Conservation (phyloP, 2,888 invertebrate species). For the Drosophila monieri region DNA sequence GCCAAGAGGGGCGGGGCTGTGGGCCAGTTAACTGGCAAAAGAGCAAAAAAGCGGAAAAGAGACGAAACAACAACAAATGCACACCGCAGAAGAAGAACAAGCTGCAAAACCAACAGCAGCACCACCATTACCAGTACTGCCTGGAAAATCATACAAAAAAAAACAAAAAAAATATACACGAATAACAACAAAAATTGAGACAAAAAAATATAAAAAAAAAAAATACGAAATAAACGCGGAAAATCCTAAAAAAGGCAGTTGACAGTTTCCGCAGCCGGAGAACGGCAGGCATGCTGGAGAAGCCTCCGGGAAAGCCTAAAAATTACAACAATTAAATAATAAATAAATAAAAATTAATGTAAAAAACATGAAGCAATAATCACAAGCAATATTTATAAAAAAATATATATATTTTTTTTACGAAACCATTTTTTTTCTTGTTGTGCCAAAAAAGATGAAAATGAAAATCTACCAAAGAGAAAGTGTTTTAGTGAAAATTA, state of each 20-base stretch:
- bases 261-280: slow-evolving; percentile 29
- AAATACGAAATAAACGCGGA: slow-evolving; percentile 37
- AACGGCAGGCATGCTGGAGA: slow-evolving; percentile 43
- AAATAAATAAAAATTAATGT: neutral
- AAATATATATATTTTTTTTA: neutral
- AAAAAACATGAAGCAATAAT: neutral
- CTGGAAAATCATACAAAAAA: slow-evolving; percentile 46
- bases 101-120: slow-evolving; percentile 25
- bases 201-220: slow-evolving; percentile 38
- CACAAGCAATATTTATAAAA: neutral
- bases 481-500: neutral
- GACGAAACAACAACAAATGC: slow-evolving; percentile 46
- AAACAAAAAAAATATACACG: slow-evolving; percentile 21
- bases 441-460: slow-evolving; percentile 7
- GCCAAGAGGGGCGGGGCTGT: slow-evolving; percentile 3
- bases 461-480: neutral
- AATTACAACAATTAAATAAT: neutral
- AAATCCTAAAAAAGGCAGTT: slow-evolving; percentile 37
- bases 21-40: slow-evolving; percentile 53
- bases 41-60: slow-evolving; percentile 54
- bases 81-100: slow-evolving; percentile 28
- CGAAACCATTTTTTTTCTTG: neutral
- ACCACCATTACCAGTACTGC: slow-evolving; percentile 21
- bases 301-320: slow-evolving; percentile 24
- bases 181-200: slow-evolving; percentile 36